Conservation (phyloP, 1,140 invertebrate species). For the Dolichoris vasculosae region DNA sequence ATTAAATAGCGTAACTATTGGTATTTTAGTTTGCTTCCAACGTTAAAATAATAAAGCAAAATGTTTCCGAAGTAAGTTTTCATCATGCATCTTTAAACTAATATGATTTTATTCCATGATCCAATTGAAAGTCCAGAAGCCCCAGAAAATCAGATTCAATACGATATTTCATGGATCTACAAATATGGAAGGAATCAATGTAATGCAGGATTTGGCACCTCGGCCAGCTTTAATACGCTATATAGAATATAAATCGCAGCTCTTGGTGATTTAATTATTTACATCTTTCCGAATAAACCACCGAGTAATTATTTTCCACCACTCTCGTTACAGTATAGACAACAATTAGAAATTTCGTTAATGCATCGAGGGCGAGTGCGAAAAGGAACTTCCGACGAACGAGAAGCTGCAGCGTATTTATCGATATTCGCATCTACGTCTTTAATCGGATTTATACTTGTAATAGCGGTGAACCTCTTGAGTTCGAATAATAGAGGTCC, state of each 20-base stretch:
- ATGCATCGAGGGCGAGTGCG: neutral
- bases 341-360: constrained; percentile 20
- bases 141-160: neutral
- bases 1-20: neutral
- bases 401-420: neutral
- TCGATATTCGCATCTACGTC: constrained; percentile 22
- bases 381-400: neutral
- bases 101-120: neutral
- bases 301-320: neutral
- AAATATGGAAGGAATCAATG: neutral
- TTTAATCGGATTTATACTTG: constrained; percentile 38
- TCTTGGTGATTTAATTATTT: neutral
- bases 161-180: neutral
- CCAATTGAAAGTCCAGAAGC: neutral
- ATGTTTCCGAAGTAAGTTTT: neutral
- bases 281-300: neutral
- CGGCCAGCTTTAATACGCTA: neutral
- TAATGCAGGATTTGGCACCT: neutral
- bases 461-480: neutral
- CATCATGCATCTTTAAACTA: neutral
- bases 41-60: neutral
- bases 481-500: neutral
- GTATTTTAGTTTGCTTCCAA: neutral
- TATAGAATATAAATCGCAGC: constrained; percentile 3
- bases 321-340: neutral